Percentiles rank a stretch among this genome's conserved stretches.
Evolutionary conservation across 1,140 invertebrate species (phyloP).

Genomic region (Drosophila quadrilineata): DNA sequence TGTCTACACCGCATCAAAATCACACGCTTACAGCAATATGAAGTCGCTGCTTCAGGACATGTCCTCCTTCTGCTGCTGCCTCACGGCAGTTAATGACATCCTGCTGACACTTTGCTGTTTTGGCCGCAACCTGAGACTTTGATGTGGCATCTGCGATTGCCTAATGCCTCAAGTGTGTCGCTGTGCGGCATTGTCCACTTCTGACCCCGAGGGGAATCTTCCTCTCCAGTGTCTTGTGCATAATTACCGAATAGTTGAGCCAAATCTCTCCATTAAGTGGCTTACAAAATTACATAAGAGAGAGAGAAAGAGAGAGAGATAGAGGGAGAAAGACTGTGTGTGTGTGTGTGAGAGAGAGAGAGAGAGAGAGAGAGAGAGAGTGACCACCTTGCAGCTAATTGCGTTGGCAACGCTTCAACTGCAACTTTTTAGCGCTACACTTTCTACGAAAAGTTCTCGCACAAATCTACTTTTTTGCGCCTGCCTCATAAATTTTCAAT

Average conservation of each 20-base stretch:
- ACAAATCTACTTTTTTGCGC: slow-evolving; percentile 43
- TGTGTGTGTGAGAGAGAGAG: no score
- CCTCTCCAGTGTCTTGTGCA: slow-evolving; percentile 54
- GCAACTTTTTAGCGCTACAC: slow-evolving; percentile 52
- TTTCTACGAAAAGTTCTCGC: slow-evolving; percentile 42
- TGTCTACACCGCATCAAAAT: slow-evolving; percentile 49
- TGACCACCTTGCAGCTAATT: slow-evolving; percentile 25
- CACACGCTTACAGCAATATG: slow-evolving; percentile 64
- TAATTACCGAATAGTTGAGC: slow-evolving; percentile 66
- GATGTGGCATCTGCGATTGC: not conserved
- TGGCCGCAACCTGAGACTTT: slow-evolving; percentile 32
- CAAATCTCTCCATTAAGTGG: slow-evolving; percentile 46
- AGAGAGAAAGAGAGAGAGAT: no score
- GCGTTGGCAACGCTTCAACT: slow-evolving; percentile 7
- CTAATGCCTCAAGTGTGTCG: no score
- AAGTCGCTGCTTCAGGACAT: not conserved
- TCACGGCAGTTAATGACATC: slow-evolving; percentile 43
- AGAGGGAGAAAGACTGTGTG: no score
- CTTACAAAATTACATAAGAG: no score
- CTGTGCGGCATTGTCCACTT: no score
- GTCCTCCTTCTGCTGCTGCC: slow-evolving; percentile 17
- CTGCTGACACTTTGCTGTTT: slow-evolving; percentile 62
- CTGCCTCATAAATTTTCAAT: slow-evolving; percentile 68
- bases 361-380: no score
- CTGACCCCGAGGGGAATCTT: no score